phyloP scores from a whole-genome alignment of 2,888 invertebrate species.

The Pterobdella sp. region DNA sequence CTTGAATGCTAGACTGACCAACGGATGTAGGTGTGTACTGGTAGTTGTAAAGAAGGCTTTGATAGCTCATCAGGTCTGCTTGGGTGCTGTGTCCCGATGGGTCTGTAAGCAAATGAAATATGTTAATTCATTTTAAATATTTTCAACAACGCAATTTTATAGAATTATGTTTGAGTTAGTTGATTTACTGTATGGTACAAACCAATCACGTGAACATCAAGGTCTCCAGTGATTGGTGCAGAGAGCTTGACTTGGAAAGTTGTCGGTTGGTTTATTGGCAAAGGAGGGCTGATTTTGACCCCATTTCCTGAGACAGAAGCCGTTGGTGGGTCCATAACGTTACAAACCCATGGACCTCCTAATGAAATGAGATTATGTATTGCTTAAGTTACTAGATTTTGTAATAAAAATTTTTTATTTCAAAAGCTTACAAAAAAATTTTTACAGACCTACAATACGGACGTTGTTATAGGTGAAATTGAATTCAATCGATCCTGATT shows the following conservation, averaged over 20 bases:
- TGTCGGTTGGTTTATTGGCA: conserved; percentile 16
- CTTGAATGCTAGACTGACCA: conserved; percentile 11
- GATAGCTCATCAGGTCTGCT: conserved; percentile 5
- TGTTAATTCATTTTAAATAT: too few species aligned
- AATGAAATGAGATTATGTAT: background rate
- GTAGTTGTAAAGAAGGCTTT: conserved; percentile 7
- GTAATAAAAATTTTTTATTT: too few species aligned
- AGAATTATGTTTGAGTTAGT: too few species aligned
- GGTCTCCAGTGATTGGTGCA: background rate
- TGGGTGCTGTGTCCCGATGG: background rate
- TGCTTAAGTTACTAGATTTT: background rate
- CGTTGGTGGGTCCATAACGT: conserved; percentile 20
- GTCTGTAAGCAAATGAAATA: too few species aligned
- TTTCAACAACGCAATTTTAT: too few species aligned
- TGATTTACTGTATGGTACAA: too few species aligned
- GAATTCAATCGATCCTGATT: conserved; percentile 18
- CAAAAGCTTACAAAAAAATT: too few species aligned
- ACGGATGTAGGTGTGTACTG: conserved; percentile 18
- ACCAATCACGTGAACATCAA: conserved; percentile 17
- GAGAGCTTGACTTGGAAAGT: conserved; percentile 19
- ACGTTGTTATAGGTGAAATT: conserved; percentile 21
- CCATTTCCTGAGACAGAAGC: conserved; percentile 16
- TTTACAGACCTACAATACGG: conserved; percentile 15
- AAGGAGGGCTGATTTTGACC: conserved; percentile 1
- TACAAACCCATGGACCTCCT: conserved; percentile 28